Percentiles rank a stretch among this genome's conserved stretches.
Conservation (phyloP, 2,113 vertebrate species). For the Scortum barcoo region DNA sequence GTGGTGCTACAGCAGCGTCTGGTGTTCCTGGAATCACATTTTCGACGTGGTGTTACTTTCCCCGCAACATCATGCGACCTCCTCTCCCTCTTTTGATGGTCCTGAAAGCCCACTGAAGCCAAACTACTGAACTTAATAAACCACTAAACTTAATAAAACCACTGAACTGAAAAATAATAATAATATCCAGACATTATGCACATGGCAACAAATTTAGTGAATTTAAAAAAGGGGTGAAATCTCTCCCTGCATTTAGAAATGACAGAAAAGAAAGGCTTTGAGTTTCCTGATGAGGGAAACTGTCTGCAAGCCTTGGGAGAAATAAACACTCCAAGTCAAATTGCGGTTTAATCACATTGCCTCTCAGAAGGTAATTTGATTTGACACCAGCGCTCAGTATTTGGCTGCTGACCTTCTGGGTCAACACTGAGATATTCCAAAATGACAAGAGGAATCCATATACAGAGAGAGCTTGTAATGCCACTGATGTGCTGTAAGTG, state of each 20-base stretch:
- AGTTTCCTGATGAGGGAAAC: conserved; percentile 18
- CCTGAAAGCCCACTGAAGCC: conserved; percentile 65
- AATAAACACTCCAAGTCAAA: conserved; percentile 56
- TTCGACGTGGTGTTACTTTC: conserved; percentile 35
- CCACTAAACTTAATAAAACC: too few relatives aligned
- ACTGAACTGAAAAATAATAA: conserved; percentile 4
- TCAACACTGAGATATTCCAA: conserved; percentile 32
- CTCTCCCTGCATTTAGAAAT: conserved; percentile 49
- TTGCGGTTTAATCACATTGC: conserved; percentile 50
- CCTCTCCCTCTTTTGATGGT: conserved; percentile 53
- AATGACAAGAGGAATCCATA: conserved; percentile 19
- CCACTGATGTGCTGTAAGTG: conserved; percentile 20
- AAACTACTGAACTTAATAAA: conserved; percentile 47
- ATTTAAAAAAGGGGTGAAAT: conserved; percentile 63
- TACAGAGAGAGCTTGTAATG: not conserved
- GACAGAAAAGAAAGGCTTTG: conserved; percentile 50
- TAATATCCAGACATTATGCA: conserved; percentile 68
- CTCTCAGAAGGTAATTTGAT: conserved; percentile 46
- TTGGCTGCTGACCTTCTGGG: conserved; percentile 60
- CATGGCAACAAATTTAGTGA: conserved; percentile 63
- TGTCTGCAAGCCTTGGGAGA: conserved; percentile 32
- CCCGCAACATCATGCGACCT: conserved; percentile 60
- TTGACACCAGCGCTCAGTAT: conserved; percentile 20
- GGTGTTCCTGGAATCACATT: conserved; percentile 48
- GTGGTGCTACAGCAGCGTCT: not conserved